Conservation (phyloP, 2,113 vertebrate species). For the Aphyosemion australe region DNA sequence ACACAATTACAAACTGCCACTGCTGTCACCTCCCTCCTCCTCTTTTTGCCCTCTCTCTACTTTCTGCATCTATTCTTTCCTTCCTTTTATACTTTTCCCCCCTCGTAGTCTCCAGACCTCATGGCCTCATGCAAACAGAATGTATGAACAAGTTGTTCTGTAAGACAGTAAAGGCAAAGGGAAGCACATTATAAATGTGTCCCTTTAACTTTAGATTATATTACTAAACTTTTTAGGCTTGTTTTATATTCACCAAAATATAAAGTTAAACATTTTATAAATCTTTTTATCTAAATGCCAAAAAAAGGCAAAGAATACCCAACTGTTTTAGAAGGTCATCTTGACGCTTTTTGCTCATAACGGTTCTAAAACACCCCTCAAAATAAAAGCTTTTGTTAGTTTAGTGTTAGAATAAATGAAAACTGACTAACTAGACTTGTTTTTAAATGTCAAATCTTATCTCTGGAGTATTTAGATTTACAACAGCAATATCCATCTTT, state of each 20-base stretch:
- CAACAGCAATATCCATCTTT: slow-evolving; percentile 14
- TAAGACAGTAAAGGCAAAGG: slow-evolving; percentile 8
- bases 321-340: too few species aligned
- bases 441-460: too few species aligned
- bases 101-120: slow-evolving; percentile 19
- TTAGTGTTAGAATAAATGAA: too few species aligned
- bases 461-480: not conserved
- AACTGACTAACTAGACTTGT: too few species aligned
- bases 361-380: too few species aligned
- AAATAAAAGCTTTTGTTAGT: too few species aligned
- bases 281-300: too few species aligned
- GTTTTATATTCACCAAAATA: not conserved
- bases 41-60: slow-evolving; percentile 28
- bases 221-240: not conserved
- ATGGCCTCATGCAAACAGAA: slow-evolving; percentile 22
- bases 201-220: too few species aligned
- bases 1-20: slow-evolving; percentile 66
- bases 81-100: slow-evolving; percentile 3
- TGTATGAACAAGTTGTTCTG: not conserved
- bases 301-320: too few species aligned
- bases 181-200: slow-evolving; percentile 4
- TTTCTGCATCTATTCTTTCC: slow-evolving; percentile 8
- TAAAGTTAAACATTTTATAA: too few species aligned
- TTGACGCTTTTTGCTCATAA: too few species aligned
- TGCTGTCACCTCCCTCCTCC: slow-evolving; percentile 51